These are phyloP conservation scores for Drosophila lutescens DNA, from an alignment of 2,888 invertebrate genomes.

Conservation along the genomic window DNA sequence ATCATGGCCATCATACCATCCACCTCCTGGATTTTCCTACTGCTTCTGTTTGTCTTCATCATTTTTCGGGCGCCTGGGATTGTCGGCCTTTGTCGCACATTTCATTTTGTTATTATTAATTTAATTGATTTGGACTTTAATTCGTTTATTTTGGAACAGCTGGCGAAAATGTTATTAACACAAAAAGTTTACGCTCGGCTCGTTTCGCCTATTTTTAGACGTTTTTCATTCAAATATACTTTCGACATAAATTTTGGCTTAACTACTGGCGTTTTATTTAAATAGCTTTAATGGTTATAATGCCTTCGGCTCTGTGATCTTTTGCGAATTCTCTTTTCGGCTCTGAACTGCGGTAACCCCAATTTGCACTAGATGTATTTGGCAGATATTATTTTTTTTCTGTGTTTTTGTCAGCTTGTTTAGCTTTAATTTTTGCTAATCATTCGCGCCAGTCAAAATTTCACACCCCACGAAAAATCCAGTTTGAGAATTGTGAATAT, in stretches of 20 bases:
- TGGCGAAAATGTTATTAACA: constrained; percentile 54
- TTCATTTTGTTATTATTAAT: constrained; percentile 66
- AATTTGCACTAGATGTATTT: constrained; percentile 40
- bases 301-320: constrained; percentile 22
- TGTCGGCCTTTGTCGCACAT: constrained; percentile 35
- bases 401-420: constrained; percentile 49
- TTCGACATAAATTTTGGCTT: constrained; percentile 32
- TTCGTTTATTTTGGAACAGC: constrained; percentile 64
- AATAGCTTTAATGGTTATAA: constrained; percentile 32
- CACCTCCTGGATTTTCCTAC: constrained; percentile 10
- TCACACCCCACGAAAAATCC: constrained; percentile 35
- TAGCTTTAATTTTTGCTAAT: constrained; percentile 64
- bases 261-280: constrained; percentile 36
- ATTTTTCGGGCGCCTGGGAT: constrained; percentile 33
- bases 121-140: constrained; percentile 68
- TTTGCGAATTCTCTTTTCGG: constrained; percentile 3
- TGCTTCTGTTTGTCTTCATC: constrained; percentile 38
- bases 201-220: constrained; percentile 57
- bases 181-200: constrained; percentile 56
- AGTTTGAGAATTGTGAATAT: constrained; percentile 29
- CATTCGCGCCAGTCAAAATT: constrained; percentile 52
- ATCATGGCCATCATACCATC: constrained; percentile 4
- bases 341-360: constrained; percentile 38
- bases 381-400: constrained; percentile 7
- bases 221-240: constrained; percentile 35